A percentile compares a stretch with the other conserved stretches of the same genome.
Conservation (phyloP, 2,888 invertebrate species). For the Apamea crenata region DNA sequence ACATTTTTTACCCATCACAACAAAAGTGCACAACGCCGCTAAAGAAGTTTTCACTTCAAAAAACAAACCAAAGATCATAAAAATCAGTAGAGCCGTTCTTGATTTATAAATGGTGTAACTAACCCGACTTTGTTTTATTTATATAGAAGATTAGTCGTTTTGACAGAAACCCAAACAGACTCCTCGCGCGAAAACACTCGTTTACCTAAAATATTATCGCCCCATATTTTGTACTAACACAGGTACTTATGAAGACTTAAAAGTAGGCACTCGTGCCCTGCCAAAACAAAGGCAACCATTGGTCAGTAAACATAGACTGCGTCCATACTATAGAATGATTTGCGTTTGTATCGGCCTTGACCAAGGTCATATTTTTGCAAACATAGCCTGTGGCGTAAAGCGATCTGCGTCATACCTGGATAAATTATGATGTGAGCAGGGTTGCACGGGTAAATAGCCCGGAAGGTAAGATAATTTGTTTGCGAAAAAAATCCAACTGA, state of each 20-base stretch:
- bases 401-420: conserved; percentile 38
- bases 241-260: conserved; percentile 13
- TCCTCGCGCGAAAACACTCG: neutral
- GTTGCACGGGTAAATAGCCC: neutral
- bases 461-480: neutral
- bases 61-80: neutral
- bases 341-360: conserved; percentile 34
- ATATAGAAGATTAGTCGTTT: neutral
- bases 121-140: neutral
- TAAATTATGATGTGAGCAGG: conserved; percentile 11
- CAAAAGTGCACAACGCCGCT: no score
- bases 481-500: neutral
- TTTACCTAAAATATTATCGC: conserved; percentile 3
- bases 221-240: neutral
- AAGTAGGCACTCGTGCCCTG: neutral
- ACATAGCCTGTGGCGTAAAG: conserved; percentile 11
- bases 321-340: conserved; percentile 39
- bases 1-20: no score
- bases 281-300: conserved; percentile 36
- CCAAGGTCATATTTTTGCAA: conserved; percentile 42
- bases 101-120: neutral
- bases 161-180: neutral
- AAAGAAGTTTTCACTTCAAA: no score
- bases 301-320: conserved; percentile 39
- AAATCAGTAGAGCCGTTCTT: neutral